Percentiles rank a stretch among this genome's conserved stretches.
These are phyloP conservation scores for Pandemis cinnamomeana DNA, from an alignment of 2,888 invertebrate species.

Conservation along the genomic window DNA sequence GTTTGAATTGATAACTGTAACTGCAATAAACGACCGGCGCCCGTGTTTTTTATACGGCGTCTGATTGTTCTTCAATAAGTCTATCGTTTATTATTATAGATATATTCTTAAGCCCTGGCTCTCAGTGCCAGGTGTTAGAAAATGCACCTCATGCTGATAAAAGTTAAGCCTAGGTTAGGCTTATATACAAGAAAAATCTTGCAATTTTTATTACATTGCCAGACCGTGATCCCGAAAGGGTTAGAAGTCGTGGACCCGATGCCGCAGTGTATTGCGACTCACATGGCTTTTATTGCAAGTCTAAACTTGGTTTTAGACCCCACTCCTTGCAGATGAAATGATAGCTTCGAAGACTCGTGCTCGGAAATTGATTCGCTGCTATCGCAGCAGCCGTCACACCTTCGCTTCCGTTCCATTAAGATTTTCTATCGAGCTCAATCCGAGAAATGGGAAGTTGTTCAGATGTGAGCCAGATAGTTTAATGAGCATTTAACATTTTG, in stretches of 20 bases:
- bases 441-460: slow-evolving; percentile 1
- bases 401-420: slow-evolving; percentile 33
- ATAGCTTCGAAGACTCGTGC: slow-evolving; percentile 22
- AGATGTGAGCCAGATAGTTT: background rate
- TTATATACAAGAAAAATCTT: no score
- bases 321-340: background rate
- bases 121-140: background rate
- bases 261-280: no score
- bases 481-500: background rate
- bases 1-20: background rate
- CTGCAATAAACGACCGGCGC: background rate
- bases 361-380: slow-evolving; percentile 30
- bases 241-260: no score
- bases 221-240: no score
- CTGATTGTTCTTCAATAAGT: no score
- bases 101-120: no score
- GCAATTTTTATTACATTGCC: no score
- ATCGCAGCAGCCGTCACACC: slow-evolving; percentile 32
- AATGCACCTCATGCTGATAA: background rate
- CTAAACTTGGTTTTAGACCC: background rate
- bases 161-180: background rate
- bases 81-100: no score
- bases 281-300: no score
- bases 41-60: background rate
- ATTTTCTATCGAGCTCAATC: slow-evolving; percentile 14